A percentile compares a stretch with the other conserved stretches of the same genome.
Conservation (phyloP, 2,797 vertebrate genomes). For the Coendou prehensilis region DNA sequence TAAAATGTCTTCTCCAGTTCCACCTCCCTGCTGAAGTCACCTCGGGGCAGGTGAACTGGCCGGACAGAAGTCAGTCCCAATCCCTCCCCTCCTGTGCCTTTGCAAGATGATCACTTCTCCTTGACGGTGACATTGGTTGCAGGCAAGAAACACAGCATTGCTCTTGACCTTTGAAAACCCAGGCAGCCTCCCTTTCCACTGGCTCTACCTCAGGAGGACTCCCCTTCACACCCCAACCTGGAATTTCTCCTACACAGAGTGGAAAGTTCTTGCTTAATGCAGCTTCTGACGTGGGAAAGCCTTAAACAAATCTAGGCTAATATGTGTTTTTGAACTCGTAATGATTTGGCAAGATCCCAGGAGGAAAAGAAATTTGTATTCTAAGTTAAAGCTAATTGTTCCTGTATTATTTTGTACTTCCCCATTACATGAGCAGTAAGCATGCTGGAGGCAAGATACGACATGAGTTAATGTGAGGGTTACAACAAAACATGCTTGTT, state of each 20-base stretch:
- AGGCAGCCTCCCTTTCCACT: neutral
- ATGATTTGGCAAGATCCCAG: conserved; percentile 51
- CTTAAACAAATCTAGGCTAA: neutral
- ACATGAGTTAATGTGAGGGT: neutral
- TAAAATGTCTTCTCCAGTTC: neutral
- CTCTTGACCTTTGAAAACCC: conserved; percentile 22
- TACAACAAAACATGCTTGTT: conserved; percentile 34
- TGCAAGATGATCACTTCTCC: neutral
- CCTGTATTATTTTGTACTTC: conserved; percentile 19
- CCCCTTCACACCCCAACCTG: neutral
- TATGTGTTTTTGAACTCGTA: neutral
- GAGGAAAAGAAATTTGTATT: conserved; percentile 39
- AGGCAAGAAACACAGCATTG: neutral
- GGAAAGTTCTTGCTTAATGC: neutral
- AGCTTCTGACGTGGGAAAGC: neutral
- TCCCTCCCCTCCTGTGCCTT: neutral
- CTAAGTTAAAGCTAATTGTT: conserved; percentile 26
- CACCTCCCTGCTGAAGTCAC: neutral
- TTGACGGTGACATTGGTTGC: neutral
- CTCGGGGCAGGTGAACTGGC: neutral
- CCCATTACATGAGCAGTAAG: neutral
- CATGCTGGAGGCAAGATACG: conserved; percentile 53
- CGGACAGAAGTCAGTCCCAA: neutral
- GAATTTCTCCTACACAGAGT: no score
- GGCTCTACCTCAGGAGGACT: neutral